phyloP scores from a whole-genome alignment of 2,888 invertebrate genomes.

The Mantis religiosa region DNA sequence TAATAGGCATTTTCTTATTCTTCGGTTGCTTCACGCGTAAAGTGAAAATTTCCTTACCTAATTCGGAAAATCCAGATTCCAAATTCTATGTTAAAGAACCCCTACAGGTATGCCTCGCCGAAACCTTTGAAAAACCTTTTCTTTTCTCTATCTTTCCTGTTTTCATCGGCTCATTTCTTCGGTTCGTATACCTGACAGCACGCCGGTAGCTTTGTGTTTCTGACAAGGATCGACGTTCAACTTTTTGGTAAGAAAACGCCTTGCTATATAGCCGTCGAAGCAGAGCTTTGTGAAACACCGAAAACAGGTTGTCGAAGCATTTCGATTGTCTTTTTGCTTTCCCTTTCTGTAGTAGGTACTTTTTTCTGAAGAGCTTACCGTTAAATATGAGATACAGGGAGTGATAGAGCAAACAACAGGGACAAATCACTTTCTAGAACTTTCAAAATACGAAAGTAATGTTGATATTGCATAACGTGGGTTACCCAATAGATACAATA shows the following conservation, averaged over 20 bases:
- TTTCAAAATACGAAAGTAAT: no score
- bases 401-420: no score
- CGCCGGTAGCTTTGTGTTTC: not conserved
- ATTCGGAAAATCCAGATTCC: not conserved
- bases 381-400: no score
- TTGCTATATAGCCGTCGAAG: not conserved
- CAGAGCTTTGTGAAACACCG: not conserved
- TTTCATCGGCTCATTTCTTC: not conserved
- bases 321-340: not conserved
- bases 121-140: not conserved
- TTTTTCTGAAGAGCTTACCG: not conserved
- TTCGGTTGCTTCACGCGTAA: no score
- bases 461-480: no score
- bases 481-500: no score
- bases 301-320: not conserved
- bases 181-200: not conserved
- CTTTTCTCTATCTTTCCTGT: not conserved
- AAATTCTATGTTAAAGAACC: not conserved
- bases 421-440: no score
- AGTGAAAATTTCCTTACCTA: not conserved
- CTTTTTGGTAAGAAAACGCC: not conserved
- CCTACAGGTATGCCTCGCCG: not conserved
- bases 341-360: not conserved
- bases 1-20: no score
- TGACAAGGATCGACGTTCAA: not conserved